These are phyloP conservation scores for Ochotona princeps DNA, from an alignment of 2,113 vertebrate species.

Conservation along the genomic window DNA sequence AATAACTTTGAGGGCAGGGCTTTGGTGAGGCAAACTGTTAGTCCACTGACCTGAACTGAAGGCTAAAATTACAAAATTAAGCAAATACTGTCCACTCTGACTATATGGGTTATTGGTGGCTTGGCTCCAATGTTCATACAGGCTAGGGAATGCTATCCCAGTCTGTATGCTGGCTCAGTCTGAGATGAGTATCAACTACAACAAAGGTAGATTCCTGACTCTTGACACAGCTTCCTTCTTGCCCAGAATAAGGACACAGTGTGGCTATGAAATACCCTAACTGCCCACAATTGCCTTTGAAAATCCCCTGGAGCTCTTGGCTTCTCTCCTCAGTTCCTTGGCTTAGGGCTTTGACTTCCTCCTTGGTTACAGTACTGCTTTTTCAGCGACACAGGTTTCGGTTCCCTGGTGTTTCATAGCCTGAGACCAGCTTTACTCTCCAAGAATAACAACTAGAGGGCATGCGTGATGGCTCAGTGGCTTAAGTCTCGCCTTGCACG, in stretches of 20 bases:
- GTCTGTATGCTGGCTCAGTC: neutral
- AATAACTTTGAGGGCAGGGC: neutral
- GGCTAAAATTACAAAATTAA: constrained; percentile 30
- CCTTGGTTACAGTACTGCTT: neutral
- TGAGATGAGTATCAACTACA: constrained; percentile 9
- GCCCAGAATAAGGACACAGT: neutral
- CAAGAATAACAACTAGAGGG: neutral
- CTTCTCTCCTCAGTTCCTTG: neutral
- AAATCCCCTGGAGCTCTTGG: neutral
- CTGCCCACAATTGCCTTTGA: neutral
- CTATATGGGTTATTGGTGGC: rapidly evolving
- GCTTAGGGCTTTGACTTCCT: neutral
- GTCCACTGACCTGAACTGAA: neutral
- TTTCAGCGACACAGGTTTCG: neutral
- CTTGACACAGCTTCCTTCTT: neutral
- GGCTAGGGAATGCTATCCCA: neutral
- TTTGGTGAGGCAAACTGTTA: constrained; percentile 26
- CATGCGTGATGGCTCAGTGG: too few relatives aligned
- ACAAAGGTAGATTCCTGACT: neutral
- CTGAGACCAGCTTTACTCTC: neutral
- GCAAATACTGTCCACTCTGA: neutral
- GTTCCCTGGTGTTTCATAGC: neutral
- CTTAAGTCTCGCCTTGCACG: too few relatives aligned
- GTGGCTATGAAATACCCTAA: neutral
- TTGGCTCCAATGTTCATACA: neutral